Evolutionary conservation across 2,113 vertebrate genomes (phyloP).

Genomic region (Ifrita kowaldi): DNA sequence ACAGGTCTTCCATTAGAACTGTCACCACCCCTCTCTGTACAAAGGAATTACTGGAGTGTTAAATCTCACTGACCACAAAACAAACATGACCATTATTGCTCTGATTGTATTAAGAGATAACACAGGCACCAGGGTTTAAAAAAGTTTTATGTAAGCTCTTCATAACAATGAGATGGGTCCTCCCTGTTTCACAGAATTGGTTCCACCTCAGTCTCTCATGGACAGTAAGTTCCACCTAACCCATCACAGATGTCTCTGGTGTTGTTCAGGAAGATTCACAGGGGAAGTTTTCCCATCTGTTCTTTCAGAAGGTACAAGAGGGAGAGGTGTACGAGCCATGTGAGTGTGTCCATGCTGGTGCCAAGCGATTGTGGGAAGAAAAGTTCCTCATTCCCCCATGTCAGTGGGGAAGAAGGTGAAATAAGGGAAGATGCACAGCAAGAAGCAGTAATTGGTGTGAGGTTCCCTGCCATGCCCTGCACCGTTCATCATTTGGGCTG

Average conservation of each 20-base stretch:
- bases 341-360: not conserved
- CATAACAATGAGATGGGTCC: not conserved
- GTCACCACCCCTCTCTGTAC: not conserved
- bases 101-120: not conserved
- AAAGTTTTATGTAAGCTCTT: not conserved
- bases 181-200: not conserved
- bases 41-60: not conserved
- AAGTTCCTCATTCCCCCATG: not conserved
- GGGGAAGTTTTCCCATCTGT: not conserved
- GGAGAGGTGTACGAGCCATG: rapidly evolving
- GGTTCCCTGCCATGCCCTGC: not conserved
- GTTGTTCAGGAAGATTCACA: not conserved
- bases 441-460: not conserved
- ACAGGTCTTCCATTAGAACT: not conserved
- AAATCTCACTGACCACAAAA: not conserved
- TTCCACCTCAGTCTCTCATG: not conserved
- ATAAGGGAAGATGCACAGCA: not conserved
- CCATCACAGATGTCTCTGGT: rapidly evolving
- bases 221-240: not conserved
- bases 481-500: not conserved
- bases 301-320: not conserved
- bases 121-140: not conserved
- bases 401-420: not conserved
- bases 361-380: not conserved
- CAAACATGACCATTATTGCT: not conserved